Evolutionary conservation across 2,888 invertebrate genomes (phyloP).

Genomic region (Cybosia mesomella): DNA sequence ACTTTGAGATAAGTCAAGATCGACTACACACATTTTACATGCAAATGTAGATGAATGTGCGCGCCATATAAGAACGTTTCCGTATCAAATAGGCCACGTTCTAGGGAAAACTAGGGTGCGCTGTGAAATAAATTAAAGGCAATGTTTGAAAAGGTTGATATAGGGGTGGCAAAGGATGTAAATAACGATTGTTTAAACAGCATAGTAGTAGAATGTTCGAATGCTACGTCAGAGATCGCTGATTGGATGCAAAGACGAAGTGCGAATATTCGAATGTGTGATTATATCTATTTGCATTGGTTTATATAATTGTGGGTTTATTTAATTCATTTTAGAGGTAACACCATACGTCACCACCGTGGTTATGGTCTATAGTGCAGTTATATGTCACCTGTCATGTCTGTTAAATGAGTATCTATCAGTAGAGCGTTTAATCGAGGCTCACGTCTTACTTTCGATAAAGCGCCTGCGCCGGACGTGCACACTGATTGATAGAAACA

Average conservation of each 20-base stretch:
- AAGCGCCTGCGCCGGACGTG: too few relatives aligned
- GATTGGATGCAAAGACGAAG: too few relatives aligned
- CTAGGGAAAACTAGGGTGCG: slow-evolving; percentile 2
- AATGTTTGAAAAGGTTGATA: slow-evolving; percentile 1
- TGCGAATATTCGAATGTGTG: neutral
- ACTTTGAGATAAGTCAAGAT: neutral
- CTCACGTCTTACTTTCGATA: too few relatives aligned
- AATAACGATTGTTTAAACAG: neutral
- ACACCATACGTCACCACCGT: too few relatives aligned
- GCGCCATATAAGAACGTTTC: slow-evolving; percentile 1
- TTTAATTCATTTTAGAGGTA: too few relatives aligned
- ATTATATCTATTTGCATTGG: neutral
- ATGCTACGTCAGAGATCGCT: neutral
- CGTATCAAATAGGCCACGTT: slow-evolving; percentile 4
- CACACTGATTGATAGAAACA: too few relatives aligned
- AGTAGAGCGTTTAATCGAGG: too few relatives aligned
- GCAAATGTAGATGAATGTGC: slow-evolving; percentile 3
- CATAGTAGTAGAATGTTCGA: neutral
- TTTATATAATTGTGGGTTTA: too few relatives aligned
- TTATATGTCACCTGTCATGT: too few relatives aligned
- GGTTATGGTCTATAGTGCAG: too few relatives aligned
- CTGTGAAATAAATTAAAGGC: slow-evolving; percentile 4
- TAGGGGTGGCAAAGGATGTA: neutral
- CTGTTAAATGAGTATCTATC: too few relatives aligned
- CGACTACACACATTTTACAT: neutral